Percentiles rank a stretch among this genome's conserved stretches.
phyloP scores from a whole-genome alignment of 1,140 invertebrate species.

The Drosophila sp. region DNA sequence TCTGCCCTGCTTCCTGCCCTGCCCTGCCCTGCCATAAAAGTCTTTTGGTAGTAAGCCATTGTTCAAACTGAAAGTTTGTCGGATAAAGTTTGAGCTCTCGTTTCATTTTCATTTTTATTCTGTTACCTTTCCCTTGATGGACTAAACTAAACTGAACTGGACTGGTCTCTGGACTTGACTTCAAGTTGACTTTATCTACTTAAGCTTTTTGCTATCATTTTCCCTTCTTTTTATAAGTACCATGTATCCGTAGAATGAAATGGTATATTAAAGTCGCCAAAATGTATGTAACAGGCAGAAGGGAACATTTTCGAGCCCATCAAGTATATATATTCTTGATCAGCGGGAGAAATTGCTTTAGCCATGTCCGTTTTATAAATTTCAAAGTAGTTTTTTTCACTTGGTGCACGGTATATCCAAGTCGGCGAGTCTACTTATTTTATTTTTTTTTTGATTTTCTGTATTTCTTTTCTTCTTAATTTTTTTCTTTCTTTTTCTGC shows the following conservation, averaged over 20 bases:
- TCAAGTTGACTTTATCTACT: constrained; percentile 40
- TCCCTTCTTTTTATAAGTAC: not conserved
- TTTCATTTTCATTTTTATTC: constrained; percentile 13
- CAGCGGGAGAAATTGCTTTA: too few relatives aligned
- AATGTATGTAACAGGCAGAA: too few relatives aligned
- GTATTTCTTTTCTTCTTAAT: not conserved
- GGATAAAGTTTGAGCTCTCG: constrained; percentile 1
- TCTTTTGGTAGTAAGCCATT: not conserved
- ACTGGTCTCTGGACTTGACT: constrained; percentile 35
- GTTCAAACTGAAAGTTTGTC: constrained; percentile 11
- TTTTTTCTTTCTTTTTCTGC: not conserved
- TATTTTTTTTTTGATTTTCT: constrained; percentile 1
- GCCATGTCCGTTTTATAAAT: too few relatives aligned
- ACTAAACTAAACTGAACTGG: not conserved
- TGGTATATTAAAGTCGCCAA: too few relatives aligned
- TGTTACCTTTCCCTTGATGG: constrained; percentile 11
- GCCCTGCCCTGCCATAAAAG: not conserved
- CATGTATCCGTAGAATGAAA: too few relatives aligned
- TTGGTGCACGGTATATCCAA: too few relatives aligned
- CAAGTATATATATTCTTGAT: too few relatives aligned
- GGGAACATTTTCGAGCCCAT: too few relatives aligned
- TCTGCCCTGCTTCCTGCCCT: not conserved
- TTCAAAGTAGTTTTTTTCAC: too few relatives aligned
- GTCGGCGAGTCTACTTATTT: too few relatives aligned
- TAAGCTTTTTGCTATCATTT: constrained; percentile 19